Evolutionary conservation across 1,140 invertebrate species (phyloP).

Genomic region (Holcopasites calliopsidis): DNA sequence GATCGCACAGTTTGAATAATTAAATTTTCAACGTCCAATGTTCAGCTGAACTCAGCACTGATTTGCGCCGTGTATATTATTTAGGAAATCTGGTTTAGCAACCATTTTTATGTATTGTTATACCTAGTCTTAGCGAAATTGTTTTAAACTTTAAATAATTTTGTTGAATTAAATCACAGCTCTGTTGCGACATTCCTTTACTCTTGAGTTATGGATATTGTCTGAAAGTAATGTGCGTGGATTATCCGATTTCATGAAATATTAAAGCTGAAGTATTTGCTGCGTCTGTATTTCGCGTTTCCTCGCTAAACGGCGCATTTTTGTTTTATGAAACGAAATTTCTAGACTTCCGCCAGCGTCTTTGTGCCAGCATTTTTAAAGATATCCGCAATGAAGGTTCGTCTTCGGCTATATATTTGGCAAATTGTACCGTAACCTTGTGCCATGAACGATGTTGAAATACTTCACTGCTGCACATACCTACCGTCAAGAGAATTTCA

Average conservation of each 20-base stretch:
- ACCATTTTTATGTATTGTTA: too few relatives aligned
- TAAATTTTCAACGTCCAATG: too few relatives aligned
- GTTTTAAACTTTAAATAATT: too few relatives aligned
- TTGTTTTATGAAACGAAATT: neutral
- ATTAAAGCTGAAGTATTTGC: neutral
- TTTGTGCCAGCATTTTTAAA: neutral
- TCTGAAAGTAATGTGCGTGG: neutral
- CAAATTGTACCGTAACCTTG: slow-evolving; percentile 1
- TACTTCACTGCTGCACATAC: neutral
- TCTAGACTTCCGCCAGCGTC: neutral
- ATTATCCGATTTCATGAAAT: neutral
- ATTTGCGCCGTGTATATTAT: too few relatives aligned
- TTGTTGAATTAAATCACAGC: too few relatives aligned
- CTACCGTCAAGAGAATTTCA: neutral
- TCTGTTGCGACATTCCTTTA: too few relatives aligned
- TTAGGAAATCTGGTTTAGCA: too few relatives aligned
- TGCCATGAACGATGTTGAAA: neutral
- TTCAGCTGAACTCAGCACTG: too few relatives aligned
- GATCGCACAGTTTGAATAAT: too few relatives aligned
- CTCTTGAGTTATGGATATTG: too few relatives aligned
- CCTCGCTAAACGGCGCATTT: neutral
- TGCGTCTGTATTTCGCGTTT: neutral
- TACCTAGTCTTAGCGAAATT: too few relatives aligned
- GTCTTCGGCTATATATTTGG: slow-evolving; percentile 1
- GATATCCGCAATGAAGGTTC: slow-evolving; percentile 1